Evolutionary conservation across 2,888 invertebrate species (phyloP).

Genomic region (Branchellion lobata): DNA sequence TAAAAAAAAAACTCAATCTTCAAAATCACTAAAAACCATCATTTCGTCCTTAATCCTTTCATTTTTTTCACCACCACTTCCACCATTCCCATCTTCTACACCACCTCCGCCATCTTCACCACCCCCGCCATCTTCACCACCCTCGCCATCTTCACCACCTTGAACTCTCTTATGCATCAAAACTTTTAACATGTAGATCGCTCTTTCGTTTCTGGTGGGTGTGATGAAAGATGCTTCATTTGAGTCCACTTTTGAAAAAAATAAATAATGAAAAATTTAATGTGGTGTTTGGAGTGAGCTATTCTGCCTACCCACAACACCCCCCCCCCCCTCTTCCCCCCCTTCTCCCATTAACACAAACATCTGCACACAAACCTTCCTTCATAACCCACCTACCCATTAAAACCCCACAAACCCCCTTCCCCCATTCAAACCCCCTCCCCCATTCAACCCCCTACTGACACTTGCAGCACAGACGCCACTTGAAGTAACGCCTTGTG

Average conservation of each 20-base stretch:
- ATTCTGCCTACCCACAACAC: no score
- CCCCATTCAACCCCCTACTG: conserved; percentile 26
- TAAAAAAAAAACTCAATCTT: no score
- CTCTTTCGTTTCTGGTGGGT: background rate
- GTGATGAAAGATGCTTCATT: no score
- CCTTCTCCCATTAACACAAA: conserved; percentile 21
- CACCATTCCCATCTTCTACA: no score
- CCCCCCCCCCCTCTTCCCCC: background rate
- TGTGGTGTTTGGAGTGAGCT: no score
- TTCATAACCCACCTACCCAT: background rate
- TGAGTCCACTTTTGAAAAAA: no score
- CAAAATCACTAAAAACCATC: no score
- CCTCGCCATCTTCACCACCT: background rate
- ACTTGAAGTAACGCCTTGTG: conserved; percentile 66
- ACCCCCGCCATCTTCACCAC: background rate
- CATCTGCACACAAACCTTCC: background rate
- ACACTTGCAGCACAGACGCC: conserved; percentile 49
- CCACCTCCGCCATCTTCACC: background rate
- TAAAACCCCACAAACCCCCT: background rate
- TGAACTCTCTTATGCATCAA: background rate
- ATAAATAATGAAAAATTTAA: no score
- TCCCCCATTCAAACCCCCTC: background rate
- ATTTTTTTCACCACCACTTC: no score
- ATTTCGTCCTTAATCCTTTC: no score
- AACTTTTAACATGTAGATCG: background rate